A percentile compares a stretch with the other conserved stretches of the same genome.
phyloP scores from a whole-genome alignment of 2,888 invertebrate species.

The Tiphia femorata region DNA sequence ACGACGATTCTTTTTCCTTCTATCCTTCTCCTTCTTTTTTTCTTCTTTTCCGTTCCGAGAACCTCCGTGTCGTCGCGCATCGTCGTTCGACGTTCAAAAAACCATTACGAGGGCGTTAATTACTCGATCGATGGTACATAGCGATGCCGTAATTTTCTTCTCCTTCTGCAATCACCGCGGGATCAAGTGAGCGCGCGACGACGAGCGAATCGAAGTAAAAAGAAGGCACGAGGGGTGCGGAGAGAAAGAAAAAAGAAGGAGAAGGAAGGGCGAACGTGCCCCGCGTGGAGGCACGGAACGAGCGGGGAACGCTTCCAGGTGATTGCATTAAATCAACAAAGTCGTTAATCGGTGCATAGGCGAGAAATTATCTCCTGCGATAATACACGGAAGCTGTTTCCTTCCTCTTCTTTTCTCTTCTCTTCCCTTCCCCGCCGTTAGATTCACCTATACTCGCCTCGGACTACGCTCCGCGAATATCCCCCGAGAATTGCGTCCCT shows the following conservation, averaged over 20 bases:
- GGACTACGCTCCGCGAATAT: background rate
- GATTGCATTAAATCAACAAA: conserved; percentile 22
- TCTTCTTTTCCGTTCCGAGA: too few relatives aligned
- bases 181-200: too few relatives aligned
- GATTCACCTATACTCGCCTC: background rate
- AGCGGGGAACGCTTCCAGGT: conserved; percentile 7
- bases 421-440: background rate
- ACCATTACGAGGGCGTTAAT: too few relatives aligned
- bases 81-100: too few relatives aligned
- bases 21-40: too few relatives aligned
- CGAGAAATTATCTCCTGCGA: conserved; percentile 14
- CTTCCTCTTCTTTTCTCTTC: background rate
- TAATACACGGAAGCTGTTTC: background rate
- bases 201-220: too few relatives aligned
- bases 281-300: background rate
- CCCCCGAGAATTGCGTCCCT: background rate
- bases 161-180: too few relatives aligned
- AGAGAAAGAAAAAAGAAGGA: background rate
- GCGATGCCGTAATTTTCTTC: too few relatives aligned
- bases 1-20: too few relatives aligned
- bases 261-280: background rate
- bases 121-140: too few relatives aligned
- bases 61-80: too few relatives aligned
- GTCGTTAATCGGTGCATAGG: conserved; percentile 19
- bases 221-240: too few relatives aligned